Conservation (phyloP, 2,888 invertebrate genomes). For the Epinotia bilunana region DNA sequence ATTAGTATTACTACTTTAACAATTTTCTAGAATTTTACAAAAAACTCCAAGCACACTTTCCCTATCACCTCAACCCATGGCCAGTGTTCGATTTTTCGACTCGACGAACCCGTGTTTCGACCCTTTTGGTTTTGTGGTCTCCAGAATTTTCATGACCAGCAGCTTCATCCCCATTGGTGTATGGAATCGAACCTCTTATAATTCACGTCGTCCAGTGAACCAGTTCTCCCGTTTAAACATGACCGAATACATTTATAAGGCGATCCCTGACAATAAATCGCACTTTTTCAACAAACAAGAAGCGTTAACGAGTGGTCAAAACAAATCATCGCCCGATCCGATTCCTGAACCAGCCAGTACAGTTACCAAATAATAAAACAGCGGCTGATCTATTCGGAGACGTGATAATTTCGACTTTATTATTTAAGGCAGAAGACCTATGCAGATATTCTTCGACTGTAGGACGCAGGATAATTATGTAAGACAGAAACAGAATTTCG, state of each 20-base stretch:
- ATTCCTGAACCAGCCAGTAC: slow-evolving; percentile 58
- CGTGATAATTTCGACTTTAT: slow-evolving; percentile 15
- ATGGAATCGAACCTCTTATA: not conserved
- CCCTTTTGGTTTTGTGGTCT: not conserved
- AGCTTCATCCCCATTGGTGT: not conserved
- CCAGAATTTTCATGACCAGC: not conserved
- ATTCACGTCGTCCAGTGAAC: not conserved
- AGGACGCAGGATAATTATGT: slow-evolving; percentile 11
- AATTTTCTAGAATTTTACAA: too few species aligned
- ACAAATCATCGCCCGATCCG: slow-evolving; percentile 63
- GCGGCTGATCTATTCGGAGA: not conserved
- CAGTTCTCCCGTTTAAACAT: not conserved
- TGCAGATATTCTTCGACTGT: not conserved
- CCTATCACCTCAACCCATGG: too few species aligned
- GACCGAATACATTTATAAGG: not conserved
- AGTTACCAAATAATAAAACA: slow-evolving; percentile 48
- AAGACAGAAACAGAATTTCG: not conserved
- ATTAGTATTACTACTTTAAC: too few species aligned
- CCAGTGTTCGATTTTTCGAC: too few species aligned
- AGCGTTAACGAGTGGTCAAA: slow-evolving; percentile 68
- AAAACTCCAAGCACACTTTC: too few species aligned
- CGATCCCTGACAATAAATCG: slow-evolving; percentile 26
- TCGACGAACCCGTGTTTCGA: too few species aligned
- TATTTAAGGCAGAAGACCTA: slow-evolving; percentile 1
- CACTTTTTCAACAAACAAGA: slow-evolving; percentile 51